These are phyloP conservation scores for Caranx melampygus DNA, from an alignment of 2,113 vertebrate species.

Conservation along the genomic window DNA sequence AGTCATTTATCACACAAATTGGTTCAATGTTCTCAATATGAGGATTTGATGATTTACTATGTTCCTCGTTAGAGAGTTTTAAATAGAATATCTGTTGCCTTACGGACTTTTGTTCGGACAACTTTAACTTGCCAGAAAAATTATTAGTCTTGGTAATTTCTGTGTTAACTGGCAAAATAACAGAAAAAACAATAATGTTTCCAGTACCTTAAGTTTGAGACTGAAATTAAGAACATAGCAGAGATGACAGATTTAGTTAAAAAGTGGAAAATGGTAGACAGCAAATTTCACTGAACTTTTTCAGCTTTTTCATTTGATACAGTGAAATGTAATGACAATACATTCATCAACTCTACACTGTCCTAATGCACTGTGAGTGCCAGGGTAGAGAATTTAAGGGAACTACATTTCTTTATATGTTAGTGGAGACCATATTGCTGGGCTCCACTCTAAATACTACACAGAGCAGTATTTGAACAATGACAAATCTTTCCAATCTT, in stretches of 20 bases:
- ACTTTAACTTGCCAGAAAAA: background rate
- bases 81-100: too few species aligned
- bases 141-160: too few species aligned
- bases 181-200: too few species aligned
- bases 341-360: background rate
- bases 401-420: background rate
- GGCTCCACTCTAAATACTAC: background rate
- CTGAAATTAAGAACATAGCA: too few species aligned
- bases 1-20: too few species aligned
- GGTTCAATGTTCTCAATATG: too few species aligned
- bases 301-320: background rate
- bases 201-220: too few species aligned
- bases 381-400: background rate
- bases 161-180: too few species aligned
- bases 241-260: too few species aligned
- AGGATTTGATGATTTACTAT: too few species aligned
- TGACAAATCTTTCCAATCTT: constrained; percentile 48
- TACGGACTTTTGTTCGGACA: background rate
- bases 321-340: background rate
- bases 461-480: constrained; percentile 45
- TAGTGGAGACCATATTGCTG: constrained; percentile 3
- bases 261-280: too few species aligned
- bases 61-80: too few species aligned
- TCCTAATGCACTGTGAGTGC: background rate
- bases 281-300: background rate